Conservation (phyloP, 2,888 invertebrate genomes). For the Abrostola tripartita region DNA sequence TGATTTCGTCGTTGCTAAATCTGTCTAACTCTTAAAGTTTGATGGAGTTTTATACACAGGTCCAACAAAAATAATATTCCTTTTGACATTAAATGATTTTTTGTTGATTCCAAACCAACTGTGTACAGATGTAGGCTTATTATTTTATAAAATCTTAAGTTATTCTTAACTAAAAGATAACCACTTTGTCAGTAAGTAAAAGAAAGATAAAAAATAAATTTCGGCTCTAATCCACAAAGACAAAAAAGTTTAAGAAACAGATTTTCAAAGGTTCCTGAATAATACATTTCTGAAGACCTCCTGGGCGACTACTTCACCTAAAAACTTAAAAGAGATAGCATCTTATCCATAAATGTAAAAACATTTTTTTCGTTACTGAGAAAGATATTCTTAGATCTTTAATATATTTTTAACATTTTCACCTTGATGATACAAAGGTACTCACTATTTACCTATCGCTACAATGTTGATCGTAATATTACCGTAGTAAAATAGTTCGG, state of each 20-base stretch:
- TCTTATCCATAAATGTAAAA: constrained; percentile 5
- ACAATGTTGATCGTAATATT: too few species aligned
- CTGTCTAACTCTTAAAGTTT: not conserved
- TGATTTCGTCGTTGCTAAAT: not conserved
- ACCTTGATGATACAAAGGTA: too few species aligned
- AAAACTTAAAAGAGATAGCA: constrained; percentile 9
- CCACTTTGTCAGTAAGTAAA: not conserved
- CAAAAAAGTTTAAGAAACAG: constrained; percentile 28
- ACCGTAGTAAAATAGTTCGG: too few species aligned
- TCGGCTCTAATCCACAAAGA: constrained; percentile 13
- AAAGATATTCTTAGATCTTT: not conserved
- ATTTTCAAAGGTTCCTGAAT: constrained; percentile 35
- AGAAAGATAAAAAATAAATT: constrained; percentile 8
- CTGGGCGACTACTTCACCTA: constrained; percentile 9
- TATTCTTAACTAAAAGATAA: not conserved
- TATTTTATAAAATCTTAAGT: too few species aligned
- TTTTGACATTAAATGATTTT: too few species aligned
- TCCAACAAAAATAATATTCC: too few species aligned
- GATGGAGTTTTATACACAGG: too few species aligned
- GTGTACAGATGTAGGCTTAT: not conserved
- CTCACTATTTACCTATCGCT: too few species aligned
- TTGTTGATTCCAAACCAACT: not conserved
- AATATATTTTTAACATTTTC: not conserved
- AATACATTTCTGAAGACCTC: constrained; percentile 34
- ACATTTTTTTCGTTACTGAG: constrained; percentile 6